Evolutionary conservation across 2,113 vertebrate species (phyloP), one percentile per base, ranked within the genome.

Genomic region (Pyrgilauda ruficollis): DNA sequence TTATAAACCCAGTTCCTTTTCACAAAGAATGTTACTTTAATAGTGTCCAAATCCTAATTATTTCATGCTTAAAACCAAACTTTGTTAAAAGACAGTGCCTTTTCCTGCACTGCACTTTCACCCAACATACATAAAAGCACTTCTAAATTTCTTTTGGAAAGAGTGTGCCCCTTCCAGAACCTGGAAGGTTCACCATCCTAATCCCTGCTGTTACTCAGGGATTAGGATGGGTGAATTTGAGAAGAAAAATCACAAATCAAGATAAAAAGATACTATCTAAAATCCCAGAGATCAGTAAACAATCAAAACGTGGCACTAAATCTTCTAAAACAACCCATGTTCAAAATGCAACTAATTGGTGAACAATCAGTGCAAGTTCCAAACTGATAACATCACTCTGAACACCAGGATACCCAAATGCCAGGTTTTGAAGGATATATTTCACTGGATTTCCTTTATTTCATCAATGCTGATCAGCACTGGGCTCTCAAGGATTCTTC

Each of bases 1-100:
- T 63, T 89, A 63, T 93, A 96, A 93, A 96, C 61, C 72, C 63
- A 94, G 70, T 66, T 93, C 82, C 85, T 90, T 90, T 91, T 52
- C 64, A 83, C 76, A 77, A 96, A 95, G 95, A 95, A 87, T 50
- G 76, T 92, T 44, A 66, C 16, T 56, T 82, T 73, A 92, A 61
- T 85, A 95, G 58, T 58, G 80, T 79, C 89, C 86, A 94, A 93
- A 92, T 66, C 44, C 73, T 84, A 88, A 95, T 62, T 82, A 96
- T 68, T 95, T 92, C 33, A 5, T 72, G 75, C 30, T 96, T 35
- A 30, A 96, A 63, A 16, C 69, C 75, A 74, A 95, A 46, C 39
- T 47, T 62, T 56, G 55, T 90, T 94, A 81, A 47, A 90, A 82
- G 74, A 72, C 35, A 23, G 41, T 73, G 69, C 22, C n/a, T n/a